Percentiles rank a stretch among this genome's conserved stretches.
phyloP scores from a whole-genome alignment of 2,888 invertebrate genomes.

The Ligdia adustata region DNA sequence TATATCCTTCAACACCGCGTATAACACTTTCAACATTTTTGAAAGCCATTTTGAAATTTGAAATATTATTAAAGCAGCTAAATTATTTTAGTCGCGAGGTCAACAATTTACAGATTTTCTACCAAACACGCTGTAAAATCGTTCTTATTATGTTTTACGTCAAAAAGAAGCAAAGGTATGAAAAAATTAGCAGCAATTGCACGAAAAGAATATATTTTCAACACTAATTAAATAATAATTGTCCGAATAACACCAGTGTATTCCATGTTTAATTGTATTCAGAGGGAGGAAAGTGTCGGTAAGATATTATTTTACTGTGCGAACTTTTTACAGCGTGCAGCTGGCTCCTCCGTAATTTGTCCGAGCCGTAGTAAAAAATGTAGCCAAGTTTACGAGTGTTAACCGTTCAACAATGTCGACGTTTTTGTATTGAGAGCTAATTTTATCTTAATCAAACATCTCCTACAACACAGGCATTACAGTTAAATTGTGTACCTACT shows the following conservation, averaged over 20 bases:
- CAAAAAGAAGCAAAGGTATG: too few relatives aligned
- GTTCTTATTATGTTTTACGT: too few relatives aligned
- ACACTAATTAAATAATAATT: conserved; percentile 13
- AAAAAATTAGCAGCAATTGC: not conserved
- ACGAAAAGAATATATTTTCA: conserved; percentile 6
- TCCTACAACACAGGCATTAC: not conserved
- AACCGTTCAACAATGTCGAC: conserved; percentile 51
- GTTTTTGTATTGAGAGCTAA: conserved; percentile 38
- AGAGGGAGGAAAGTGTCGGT: conserved; percentile 44
- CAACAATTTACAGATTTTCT: too few relatives aligned
- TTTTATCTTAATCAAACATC: conserved; percentile 8
- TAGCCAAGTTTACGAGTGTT: conserved; percentile 53
- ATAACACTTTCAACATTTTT: too few relatives aligned
- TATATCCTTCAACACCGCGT: too few relatives aligned
- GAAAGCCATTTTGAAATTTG: too few relatives aligned
- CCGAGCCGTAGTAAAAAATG: conserved; percentile 56
- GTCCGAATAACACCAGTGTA: conserved; percentile 11
- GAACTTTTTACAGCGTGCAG: conserved; percentile 68
- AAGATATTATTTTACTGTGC: conserved; percentile 63
- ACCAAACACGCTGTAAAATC: too few relatives aligned
- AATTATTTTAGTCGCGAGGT: too few relatives aligned
- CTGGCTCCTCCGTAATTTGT: conserved; percentile 62
- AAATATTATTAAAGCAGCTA: too few relatives aligned
- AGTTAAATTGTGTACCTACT: too few relatives aligned
- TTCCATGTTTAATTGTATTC: conserved; percentile 50